Evolutionary conservation across 2,113 vertebrate genomes (phyloP).

Genomic region (Pontoporia blainvillei): DNA sequence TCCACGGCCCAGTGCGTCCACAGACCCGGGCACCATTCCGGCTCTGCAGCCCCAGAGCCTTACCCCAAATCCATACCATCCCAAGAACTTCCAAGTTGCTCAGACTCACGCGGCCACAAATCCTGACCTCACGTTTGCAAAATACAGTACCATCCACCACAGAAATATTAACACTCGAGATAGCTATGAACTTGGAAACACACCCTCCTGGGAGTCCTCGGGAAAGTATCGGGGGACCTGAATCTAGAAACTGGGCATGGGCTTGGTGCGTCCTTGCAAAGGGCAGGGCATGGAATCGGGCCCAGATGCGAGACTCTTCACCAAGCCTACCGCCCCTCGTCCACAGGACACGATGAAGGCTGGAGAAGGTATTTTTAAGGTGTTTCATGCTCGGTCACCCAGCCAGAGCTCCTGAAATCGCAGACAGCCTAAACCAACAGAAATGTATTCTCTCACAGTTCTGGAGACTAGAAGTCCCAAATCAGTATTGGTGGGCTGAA

Average conservation of each 20-base stretch:
- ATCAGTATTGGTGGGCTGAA: not conserved
- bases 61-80: not conserved
- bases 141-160: accelerated
- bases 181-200: not conserved
- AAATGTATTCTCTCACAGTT: not conserved
- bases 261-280: not conserved
- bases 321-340: not conserved
- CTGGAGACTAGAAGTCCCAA: not conserved
- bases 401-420: not conserved
- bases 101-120: not conserved
- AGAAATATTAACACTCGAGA: accelerated
- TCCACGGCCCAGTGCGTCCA: accelerated
- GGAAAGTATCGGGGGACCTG: not conserved
- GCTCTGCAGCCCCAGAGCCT: not conserved
- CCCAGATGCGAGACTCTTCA: accelerated
- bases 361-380: not conserved
- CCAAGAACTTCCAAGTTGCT: not conserved
- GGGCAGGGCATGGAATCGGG: not conserved
- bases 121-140: not conserved
- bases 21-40: accelerated
- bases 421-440: not conserved
- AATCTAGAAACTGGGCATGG: not conserved
- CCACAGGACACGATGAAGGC: accelerated
- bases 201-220: accelerated
- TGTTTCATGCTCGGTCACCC: not conserved